These are phyloP conservation scores for Ictidomys tridecemlineatus DNA, from an alignment of 2,113 vertebrate species.

Conservation along the genomic window DNA sequence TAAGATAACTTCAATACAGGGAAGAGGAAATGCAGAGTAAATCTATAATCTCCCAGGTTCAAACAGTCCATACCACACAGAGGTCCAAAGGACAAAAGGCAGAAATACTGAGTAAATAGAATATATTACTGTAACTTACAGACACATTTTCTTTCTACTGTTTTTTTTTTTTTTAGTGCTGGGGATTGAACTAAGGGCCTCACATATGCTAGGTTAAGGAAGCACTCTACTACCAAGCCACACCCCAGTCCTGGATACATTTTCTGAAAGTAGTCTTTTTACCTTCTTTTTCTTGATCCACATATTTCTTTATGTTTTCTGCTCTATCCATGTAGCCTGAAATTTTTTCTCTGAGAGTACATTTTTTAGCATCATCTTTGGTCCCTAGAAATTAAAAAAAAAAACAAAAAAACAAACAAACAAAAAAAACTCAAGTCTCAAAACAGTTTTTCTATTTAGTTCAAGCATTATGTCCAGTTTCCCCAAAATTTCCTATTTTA, in stretches of 20 bases:
- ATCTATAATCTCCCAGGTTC: neutral
- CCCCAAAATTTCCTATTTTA: neutral
- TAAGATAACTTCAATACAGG: neutral
- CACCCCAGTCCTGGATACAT: neutral
- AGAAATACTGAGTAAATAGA: neutral
- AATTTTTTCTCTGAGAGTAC: conserved; percentile 93
- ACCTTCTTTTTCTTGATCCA: conserved; percentile 97
- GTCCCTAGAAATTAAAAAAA: conserved; percentile 87
- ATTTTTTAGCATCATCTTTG: conserved; percentile 93
- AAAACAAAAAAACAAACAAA: too few relatives aligned
- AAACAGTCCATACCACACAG: neutral
- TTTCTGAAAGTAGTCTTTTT: conserved; percentile 15
- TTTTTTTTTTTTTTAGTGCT: neutral
- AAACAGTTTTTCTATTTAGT: conserved; percentile 47
- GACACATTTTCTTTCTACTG: neutral
- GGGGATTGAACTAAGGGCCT: neutral
- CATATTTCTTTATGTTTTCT: conserved; percentile 94
- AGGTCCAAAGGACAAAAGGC: neutral
- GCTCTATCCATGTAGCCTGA: conserved; percentile 95
- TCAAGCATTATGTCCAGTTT: neutral
- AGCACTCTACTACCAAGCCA: neutral
- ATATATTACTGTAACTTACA: neutral
- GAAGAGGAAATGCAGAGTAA: neutral
- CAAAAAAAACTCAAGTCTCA: conserved; percentile 6
- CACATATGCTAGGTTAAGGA: neutral